A percentile compares a stretch with the other conserved stretches of the same genome.
Conservation (phyloP, 1,140 invertebrate species). For the Formica exsecta region DNA sequence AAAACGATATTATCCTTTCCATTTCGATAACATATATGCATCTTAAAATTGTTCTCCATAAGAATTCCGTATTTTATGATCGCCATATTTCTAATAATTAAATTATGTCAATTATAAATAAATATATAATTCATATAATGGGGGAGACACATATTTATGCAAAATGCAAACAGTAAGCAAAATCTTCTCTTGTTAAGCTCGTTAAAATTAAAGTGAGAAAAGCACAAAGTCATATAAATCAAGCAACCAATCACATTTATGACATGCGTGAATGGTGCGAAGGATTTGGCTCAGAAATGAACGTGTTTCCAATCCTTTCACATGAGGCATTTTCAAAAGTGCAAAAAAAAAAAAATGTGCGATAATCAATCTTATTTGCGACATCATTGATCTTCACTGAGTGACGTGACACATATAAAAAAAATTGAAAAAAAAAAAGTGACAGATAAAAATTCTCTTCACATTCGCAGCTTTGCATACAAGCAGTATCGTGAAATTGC, state of each 20-base stretch:
- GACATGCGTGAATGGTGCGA: conserved; percentile 43
- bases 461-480: not conserved
- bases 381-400: not conserved
- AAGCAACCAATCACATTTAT: not conserved
- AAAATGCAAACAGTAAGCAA: not conserved
- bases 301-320: conserved; percentile 76
- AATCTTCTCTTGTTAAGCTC: not conserved
- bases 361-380: not conserved
- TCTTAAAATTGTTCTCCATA: not conserved
- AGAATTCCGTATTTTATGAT: not conserved
- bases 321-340: not conserved
- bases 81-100: conserved; percentile 12
- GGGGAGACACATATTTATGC: not conserved
- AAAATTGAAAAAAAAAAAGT: not conserved
- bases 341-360: conserved; percentile 31
- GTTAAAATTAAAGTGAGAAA: not conserved
- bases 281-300: conserved; percentile 75
- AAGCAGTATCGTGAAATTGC: not conserved
- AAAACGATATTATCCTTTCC: not conserved
- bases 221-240: not conserved
- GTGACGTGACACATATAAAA: not conserved
- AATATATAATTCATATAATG: not conserved
- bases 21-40: not conserved
- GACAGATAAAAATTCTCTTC: not conserved
- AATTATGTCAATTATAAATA: not conserved